Evolutionary conservation across 2,888 invertebrate species (phyloP).

Genomic region (Cerceris rybyensis): DNA sequence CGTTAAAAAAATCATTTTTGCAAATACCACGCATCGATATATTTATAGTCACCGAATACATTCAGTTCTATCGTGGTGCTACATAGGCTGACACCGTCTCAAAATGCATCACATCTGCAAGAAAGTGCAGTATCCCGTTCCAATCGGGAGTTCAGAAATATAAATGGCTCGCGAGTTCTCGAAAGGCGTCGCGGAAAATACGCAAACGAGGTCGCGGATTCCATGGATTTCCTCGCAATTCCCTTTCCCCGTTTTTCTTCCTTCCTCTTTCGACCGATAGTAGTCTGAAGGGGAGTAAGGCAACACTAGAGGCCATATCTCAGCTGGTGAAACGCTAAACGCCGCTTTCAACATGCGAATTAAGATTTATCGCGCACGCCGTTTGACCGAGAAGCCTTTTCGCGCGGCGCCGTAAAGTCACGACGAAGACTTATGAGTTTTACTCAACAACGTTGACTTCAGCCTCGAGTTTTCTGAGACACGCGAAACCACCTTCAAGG

Average conservation of each 20-base stretch:
- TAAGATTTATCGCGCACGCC: conserved; percentile 73
- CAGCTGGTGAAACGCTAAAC: conserved; percentile 70
- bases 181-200: conserved; percentile 18
- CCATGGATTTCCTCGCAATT: neutral
- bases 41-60: too few species aligned
- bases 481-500: too few species aligned
- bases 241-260: conserved; percentile 8
- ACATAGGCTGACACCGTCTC: too few species aligned
- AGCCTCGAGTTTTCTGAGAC: too few species aligned
- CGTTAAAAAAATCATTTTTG: too few species aligned
- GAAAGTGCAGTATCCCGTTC: neutral
- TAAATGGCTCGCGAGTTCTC: conserved; percentile 7
- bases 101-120: neutral
- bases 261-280: neutral
- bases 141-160: conserved; percentile 7
- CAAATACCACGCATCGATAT: too few species aligned
- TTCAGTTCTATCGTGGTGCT: too few species aligned
- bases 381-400: conserved; percentile 72
- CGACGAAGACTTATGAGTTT: conserved; percentile 68
- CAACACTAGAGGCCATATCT: conserved; percentile 63
- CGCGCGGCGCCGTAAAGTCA: conserved; percentile 66
- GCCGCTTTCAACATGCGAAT: conserved; percentile 74
- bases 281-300: conserved; percentile 38
- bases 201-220: conserved; percentile 28
- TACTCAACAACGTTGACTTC: conserved; percentile 7